A percentile compares a stretch with the other conserved stretches of the same genome.
Evolutionary conservation across 2,113 vertebrate genomes (phyloP).

Genomic region (Calyptommatus sinebrachiatus): DNA sequence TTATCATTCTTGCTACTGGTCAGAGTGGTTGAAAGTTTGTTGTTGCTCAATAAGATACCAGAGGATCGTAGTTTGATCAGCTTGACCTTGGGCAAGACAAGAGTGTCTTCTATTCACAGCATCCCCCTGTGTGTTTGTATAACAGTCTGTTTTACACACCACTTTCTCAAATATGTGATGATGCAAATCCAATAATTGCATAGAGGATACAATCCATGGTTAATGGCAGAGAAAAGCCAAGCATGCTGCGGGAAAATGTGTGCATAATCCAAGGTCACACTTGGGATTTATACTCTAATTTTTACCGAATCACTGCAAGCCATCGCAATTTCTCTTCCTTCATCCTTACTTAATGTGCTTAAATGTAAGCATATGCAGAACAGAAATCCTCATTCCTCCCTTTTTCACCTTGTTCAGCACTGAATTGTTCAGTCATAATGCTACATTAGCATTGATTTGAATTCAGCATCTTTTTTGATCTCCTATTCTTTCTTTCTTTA

Average conservation of each 20-base stretch:
- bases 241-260: not conserved
- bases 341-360: not conserved
- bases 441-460: slow-evolving; percentile 48
- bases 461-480: slow-evolving; percentile 43
- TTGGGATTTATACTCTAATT: not conserved
- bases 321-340: not conserved
- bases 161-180: not conserved
- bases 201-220: not conserved
- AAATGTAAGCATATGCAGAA: not conserved
- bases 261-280: not conserved
- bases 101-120: not conserved
- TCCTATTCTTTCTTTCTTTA: slow-evolving; percentile 22
- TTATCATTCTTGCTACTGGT: not conserved
- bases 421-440: slow-evolving; percentile 48
- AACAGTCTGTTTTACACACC: not conserved
- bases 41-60: too few species aligned
- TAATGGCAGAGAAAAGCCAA: not conserved
- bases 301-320: not conserved
- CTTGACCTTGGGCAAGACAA: not conserved
- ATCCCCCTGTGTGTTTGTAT: not conserved
- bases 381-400: slow-evolving; percentile 11
- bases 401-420: slow-evolving; percentile 32
- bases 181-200: not conserved
- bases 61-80: not conserved
- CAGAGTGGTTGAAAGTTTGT: not conserved